Conservation (phyloP, 2,113 vertebrate species). For the Rhabdomys dilectus region DNA sequence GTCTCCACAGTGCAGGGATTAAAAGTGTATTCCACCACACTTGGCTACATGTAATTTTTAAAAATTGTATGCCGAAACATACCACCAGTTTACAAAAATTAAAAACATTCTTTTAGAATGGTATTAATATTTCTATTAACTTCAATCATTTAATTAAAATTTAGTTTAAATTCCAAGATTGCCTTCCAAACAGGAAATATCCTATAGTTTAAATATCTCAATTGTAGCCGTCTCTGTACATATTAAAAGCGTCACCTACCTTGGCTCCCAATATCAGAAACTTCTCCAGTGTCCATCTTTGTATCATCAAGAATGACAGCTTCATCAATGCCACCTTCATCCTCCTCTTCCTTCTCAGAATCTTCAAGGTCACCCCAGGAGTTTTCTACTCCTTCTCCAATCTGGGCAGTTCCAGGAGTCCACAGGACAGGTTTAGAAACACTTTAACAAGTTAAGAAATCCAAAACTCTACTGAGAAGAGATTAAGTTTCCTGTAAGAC, state of each 20-base stretch:
- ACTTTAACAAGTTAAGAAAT: slow-evolving; percentile 89
- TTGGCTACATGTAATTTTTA: not conserved
- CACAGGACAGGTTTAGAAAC: slow-evolving; percentile 89
- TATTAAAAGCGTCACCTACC: slow-evolving; percentile 59
- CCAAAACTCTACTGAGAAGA: not conserved
- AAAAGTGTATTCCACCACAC: not conserved
- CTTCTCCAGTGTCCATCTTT: slow-evolving; percentile 77
- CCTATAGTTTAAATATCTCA: not conserved
- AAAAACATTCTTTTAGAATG: not conserved
- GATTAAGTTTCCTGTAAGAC: not conserved
- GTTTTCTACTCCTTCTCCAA: slow-evolving; percentile 92
- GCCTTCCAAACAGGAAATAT: not conserved
- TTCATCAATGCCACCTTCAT: slow-evolving; percentile 81
- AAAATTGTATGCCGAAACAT: not conserved
- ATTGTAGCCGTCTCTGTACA: not conserved
- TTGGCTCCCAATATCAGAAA: slow-evolving; percentile 50
- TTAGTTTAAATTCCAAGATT: not conserved
- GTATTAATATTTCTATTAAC: not conserved
- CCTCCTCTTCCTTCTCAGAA: slow-evolving; percentile 87
- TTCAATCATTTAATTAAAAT: not conserved
- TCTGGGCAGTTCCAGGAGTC: slow-evolving; percentile 93
- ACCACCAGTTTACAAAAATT: not conserved
- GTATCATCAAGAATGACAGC: slow-evolving; percentile 74
- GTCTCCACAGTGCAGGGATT: not conserved
- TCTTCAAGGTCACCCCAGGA: slow-evolving; percentile 94